These are phyloP conservation scores for Creontiades dilutus DNA, from an alignment of 2,888 invertebrate genomes.

Conservation along the genomic window DNA sequence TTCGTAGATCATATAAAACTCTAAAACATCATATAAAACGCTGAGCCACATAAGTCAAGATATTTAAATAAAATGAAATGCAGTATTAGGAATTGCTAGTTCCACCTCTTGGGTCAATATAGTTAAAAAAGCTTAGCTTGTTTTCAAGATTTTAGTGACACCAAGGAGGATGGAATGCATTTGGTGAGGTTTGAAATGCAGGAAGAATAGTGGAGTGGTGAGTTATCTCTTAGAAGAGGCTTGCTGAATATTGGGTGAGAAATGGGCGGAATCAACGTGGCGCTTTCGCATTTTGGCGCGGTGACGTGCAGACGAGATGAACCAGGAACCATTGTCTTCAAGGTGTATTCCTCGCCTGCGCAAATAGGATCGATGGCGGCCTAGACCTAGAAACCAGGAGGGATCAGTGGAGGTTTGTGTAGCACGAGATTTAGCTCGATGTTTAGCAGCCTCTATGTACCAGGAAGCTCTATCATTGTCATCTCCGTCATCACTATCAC, in stretches of 20 bases:
- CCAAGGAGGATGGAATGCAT: background rate
- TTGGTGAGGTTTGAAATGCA: background rate
- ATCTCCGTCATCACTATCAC: background rate
- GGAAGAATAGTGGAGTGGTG: background rate
- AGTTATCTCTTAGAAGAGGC: constrained; percentile 35
- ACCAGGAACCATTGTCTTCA: constrained; percentile 54
- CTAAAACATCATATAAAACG: no score
- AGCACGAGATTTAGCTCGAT: background rate
- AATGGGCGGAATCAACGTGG: background rate
- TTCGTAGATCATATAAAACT: no score
- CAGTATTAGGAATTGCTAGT: no score
- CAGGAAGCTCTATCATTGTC: background rate
- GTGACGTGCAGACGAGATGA: constrained; percentile 53
- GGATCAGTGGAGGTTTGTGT: background rate
- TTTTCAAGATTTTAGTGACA: background rate
- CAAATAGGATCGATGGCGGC: constrained; percentile 44
- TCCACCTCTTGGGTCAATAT: no score
- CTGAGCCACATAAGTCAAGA: no score
- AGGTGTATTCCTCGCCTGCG: constrained; percentile 39
- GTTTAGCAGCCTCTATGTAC: background rate
- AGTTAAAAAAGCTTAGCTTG: no score
- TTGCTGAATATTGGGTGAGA: background rate
- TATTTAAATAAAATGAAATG: no score
- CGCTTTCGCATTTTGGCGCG: constrained; percentile 46
- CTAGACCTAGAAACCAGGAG: constrained; percentile 51